Evolutionary conservation across 2,888 invertebrate genomes (phyloP), one percentile per base, ranked within the genome.

Genomic region (Leptinotarsa rubiginosa): DNA sequence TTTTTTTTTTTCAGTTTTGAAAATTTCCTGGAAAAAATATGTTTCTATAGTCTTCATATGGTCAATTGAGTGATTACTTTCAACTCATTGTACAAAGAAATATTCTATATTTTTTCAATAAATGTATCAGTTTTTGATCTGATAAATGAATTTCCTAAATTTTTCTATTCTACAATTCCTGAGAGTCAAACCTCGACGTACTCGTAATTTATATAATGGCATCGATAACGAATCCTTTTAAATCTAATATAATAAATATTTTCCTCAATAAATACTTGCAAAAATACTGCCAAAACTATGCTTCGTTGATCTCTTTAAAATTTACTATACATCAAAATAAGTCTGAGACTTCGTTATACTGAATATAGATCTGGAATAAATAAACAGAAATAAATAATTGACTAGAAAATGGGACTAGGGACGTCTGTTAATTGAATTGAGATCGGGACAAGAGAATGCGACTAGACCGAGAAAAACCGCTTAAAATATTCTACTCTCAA

Each of bases 261-360:
- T 76, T 81, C 79, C 77, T 81, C 80, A 81, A 83, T 83, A 84
- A 85, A 85, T 83, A 83, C 84, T 86, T 88, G 88, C 86, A 88
- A 88, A 88, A 88, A 88, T 88, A 88, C 87, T 86, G 87, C 86
- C 87, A 85, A 87, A 87, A 87, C 86, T 87, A 87, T 86, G 84
- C 82, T 85, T 85, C 84, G 84, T 84, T 83, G 82, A 82, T 82
- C 78, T 80, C 78, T 81, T 79, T 69, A 72, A 72, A 74, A 69
- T 74, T 78, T 77, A 80, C 75, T 82, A 81, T 81, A 54, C 56
- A 54, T 52, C n/a, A 3, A 41, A 62, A 62, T 62, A 13, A 62
- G 62, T 62, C 62, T 62, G 18, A 18, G 41, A 56, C 25, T 65
- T 67, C 47, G 56, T 56, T 56, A 69, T 69, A 69, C 69, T 74